Evolutionary conservation across 1,140 invertebrate species (phyloP).

Genomic region (Homalodisca vitripennis): DNA sequence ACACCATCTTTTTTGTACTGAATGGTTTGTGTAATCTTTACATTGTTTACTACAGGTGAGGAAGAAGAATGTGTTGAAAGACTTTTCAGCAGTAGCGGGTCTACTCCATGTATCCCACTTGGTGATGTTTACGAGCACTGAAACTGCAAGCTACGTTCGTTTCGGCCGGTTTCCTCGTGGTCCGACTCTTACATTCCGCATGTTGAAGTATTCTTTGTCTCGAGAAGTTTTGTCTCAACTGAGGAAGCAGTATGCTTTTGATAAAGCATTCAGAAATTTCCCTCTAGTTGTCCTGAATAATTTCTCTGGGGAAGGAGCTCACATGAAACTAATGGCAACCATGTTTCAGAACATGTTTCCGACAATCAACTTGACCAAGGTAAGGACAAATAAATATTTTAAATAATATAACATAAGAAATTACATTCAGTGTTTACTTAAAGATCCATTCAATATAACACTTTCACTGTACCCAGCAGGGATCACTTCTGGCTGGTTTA

Average conservation of each 20-base stretch:
- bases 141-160: conserved; percentile 79
- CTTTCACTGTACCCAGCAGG: too few relatives aligned
- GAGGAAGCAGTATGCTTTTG: conserved; percentile 79
- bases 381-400: too few relatives aligned
- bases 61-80: conserved; percentile 88
- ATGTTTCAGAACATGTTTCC: conserved; percentile 99
- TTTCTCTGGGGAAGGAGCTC: conserved; percentile 79
- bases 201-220: conserved; percentile 78
- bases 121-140: conserved; percentile 81
- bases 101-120: conserved; percentile 89
- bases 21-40: conserved; percentile 31
- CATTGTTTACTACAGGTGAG: conserved; percentile 70
- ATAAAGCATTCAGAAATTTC: conserved; percentile 78
- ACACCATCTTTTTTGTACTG: too few relatives aligned
- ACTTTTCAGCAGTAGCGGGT: conserved; percentile 87
- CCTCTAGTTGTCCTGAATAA: conserved; percentile 94
- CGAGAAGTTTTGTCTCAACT: conserved; percentile 83
- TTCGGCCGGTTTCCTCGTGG: conserved; percentile 77
- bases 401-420: too few relatives aligned
- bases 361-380: conserved; percentile 88
- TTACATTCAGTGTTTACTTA: too few relatives aligned
- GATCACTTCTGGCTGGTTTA: too few relatives aligned
- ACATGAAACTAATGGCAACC: conserved; percentile 88
- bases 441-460: too few relatives aligned
- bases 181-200: conserved; percentile 83